Evolutionary conservation across 1,140 invertebrate genomes (phyloP).

Genomic region (Drosophila bocki): DNA sequence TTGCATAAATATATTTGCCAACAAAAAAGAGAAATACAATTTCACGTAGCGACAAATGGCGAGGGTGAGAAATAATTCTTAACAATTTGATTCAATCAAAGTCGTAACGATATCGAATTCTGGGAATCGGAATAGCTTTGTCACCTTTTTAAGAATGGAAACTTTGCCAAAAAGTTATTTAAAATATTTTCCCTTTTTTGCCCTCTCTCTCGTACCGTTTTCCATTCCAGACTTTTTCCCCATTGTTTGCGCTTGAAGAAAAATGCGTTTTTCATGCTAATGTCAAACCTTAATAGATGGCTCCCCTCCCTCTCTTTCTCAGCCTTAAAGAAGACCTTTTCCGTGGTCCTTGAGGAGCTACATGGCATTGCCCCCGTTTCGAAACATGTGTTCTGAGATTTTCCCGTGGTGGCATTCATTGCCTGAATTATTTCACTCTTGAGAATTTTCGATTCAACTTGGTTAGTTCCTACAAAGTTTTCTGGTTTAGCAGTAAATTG

Average conservation of each 20-base stretch:
- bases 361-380: constrained; percentile 13
- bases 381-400: constrained; percentile 67
- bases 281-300: constrained; percentile 74
- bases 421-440: constrained; percentile 66
- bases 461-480: constrained; percentile 12
- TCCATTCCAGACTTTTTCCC: constrained; percentile 31
- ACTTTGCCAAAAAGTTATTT: constrained; percentile 69
- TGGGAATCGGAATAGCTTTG: constrained; percentile 47
- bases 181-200: constrained; percentile 60
- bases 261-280: constrained; percentile 80
- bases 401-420: constrained; percentile 36
- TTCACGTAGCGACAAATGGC: constrained; percentile 6
- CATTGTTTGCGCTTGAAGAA: constrained; percentile 59
- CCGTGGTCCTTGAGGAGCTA: constrained; percentile 4
- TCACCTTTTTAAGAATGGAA: constrained; percentile 54
- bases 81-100: constrained; percentile 74
- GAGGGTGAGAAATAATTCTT: constrained; percentile 59
- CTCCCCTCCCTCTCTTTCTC: background rate
- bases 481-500: constrained; percentile 14
- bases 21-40: constrained; percentile 31
- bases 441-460: constrained; percentile 55
- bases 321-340: constrained; percentile 13
- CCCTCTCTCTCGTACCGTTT: background rate
- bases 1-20: constrained; percentile 73
- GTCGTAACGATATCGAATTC: constrained; percentile 45